phyloP scores from a whole-genome alignment of 1,140 invertebrate genomes.

The Galleria mellonella region DNA sequence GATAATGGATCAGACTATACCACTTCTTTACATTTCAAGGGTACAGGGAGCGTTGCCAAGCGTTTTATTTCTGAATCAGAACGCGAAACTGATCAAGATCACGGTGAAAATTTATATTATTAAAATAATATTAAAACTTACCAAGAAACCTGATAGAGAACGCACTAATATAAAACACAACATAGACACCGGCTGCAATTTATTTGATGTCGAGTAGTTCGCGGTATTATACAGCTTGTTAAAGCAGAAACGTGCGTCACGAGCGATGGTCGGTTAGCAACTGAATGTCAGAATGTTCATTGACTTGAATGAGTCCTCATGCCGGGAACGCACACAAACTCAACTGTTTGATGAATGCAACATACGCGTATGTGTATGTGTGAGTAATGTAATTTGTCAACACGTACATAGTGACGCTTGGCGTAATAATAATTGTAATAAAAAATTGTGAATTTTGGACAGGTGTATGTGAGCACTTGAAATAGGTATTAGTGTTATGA shows the following conservation, averaged over 20 bases:
- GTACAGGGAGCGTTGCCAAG: constrained; percentile 2
- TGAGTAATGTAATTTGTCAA: no score
- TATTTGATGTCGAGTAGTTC: constrained; percentile 11
- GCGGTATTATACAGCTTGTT: no score
- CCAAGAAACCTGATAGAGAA: constrained; percentile 31
- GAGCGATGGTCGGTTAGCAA: constrained; percentile 37
- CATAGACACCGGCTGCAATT: constrained; percentile 25
- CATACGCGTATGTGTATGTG: no score
- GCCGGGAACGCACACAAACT: constrained; percentile 18
- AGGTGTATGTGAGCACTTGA: no score
- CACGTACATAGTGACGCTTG: no score
- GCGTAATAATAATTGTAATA: no score
- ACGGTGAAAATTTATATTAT: constrained; percentile 22
- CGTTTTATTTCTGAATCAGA: constrained; percentile 48
- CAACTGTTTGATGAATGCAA: no score
- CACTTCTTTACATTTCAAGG: constrained; percentile 1
- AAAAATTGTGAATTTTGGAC: no score
- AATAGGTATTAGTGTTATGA: no score
- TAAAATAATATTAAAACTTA: constrained; percentile 26
- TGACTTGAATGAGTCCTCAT: no score
- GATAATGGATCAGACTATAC: neutral
- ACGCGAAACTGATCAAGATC: constrained; percentile 29
- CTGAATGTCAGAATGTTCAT: constrained; percentile 27
- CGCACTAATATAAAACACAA: constrained; percentile 31
- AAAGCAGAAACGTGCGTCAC: constrained; percentile 22